These are phyloP conservation scores for Drosophila aff. DNA, from an alignment of 1,140 invertebrate genomes.

Conservation along the genomic window DNA sequence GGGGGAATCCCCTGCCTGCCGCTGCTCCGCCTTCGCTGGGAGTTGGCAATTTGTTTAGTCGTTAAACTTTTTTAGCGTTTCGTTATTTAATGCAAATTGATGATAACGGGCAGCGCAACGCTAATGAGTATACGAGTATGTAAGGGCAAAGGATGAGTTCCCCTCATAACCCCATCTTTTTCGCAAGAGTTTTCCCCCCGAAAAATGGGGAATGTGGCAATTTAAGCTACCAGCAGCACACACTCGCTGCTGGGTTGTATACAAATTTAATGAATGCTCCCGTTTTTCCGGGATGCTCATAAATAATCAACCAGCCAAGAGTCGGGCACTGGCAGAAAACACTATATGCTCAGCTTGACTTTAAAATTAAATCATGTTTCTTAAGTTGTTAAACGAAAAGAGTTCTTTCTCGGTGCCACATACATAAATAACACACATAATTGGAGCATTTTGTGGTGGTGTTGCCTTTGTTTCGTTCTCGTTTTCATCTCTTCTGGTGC, in stretches of 20 bases:
- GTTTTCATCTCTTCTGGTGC: constrained; percentile 20
- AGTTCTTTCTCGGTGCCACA: constrained; percentile 1
- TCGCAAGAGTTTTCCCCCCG: not conserved
- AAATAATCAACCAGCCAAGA: constrained; percentile 42
- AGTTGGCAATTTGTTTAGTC: constrained; percentile 61
- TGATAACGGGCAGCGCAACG: constrained; percentile 50
- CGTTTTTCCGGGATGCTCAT: constrained; percentile 31
- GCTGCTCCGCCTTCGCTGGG: constrained; percentile 1
- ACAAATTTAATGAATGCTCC: constrained; percentile 49
- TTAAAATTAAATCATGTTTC: constrained; percentile 1
- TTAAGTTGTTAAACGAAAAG: not conserved
- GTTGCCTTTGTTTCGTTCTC: not conserved
- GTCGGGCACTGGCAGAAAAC: constrained; percentile 3
- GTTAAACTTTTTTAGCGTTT: constrained; percentile 54
- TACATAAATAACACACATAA: constrained; percentile 39
- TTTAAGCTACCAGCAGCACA: constrained; percentile 20
- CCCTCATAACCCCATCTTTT: constrained; percentile 23
- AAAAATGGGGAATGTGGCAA: constrained; percentile 44
- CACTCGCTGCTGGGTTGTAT: constrained; percentile 14
- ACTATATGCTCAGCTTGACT: not conserved
- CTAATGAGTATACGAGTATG: constrained; percentile 44
- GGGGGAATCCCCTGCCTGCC: constrained; percentile 6
- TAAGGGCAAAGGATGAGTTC: not conserved
- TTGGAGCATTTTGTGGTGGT: constrained; percentile 39
- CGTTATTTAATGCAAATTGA: constrained; percentile 57